A percentile compares a stretch with the other conserved stretches of the same genome.
These are phyloP conservation scores for Selenia dentaria DNA, from an alignment of 2,888 invertebrate genomes.

Conservation along the genomic window DNA sequence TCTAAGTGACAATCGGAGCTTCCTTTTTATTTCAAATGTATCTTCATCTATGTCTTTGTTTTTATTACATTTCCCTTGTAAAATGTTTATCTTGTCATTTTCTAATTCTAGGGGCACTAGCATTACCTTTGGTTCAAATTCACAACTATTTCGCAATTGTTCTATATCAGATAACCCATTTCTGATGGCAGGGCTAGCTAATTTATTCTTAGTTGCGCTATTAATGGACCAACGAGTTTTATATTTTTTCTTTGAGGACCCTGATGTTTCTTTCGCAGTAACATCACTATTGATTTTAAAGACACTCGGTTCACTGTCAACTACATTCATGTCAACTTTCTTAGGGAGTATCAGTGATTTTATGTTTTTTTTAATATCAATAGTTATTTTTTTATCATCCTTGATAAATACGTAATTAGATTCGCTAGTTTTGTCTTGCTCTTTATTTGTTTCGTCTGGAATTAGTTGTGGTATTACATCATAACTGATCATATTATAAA, in stretches of 20 bases:
- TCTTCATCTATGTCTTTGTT: constrained; percentile 10
- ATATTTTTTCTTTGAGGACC: constrained; percentile 2
- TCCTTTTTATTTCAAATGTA: constrained; percentile 3
- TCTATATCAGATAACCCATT: constrained; percentile 7
- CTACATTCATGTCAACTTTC: too few relatives aligned
- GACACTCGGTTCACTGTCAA: neutral
- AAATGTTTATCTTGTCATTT: constrained; percentile 2
- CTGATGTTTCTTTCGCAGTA: neutral
- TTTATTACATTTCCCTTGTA: too few relatives aligned
- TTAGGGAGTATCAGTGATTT: neutral
- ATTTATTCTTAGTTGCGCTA: constrained; percentile 1
- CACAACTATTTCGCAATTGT: constrained; percentile 5
- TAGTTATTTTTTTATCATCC: neutral
- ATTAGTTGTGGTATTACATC: too few relatives aligned
- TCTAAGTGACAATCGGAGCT: constrained; percentile 7
- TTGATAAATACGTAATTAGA: too few relatives aligned
- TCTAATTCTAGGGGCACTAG: constrained; percentile 20
- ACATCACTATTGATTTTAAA: constrained; percentile 5
- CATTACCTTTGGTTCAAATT: constrained; percentile 22
- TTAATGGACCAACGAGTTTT: constrained; percentile 5
- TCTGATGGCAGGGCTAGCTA: constrained; percentile 6
- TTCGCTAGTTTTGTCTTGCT: too few relatives aligned
- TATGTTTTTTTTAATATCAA: neutral
- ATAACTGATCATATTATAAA: too few relatives aligned
- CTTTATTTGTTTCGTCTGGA: too few relatives aligned